Percentiles rank a stretch among this genome's conserved stretches.
These are phyloP conservation scores for Characodon lateralis DNA, from an alignment of 2,797 vertebrate species.

Conservation along the genomic window DNA sequence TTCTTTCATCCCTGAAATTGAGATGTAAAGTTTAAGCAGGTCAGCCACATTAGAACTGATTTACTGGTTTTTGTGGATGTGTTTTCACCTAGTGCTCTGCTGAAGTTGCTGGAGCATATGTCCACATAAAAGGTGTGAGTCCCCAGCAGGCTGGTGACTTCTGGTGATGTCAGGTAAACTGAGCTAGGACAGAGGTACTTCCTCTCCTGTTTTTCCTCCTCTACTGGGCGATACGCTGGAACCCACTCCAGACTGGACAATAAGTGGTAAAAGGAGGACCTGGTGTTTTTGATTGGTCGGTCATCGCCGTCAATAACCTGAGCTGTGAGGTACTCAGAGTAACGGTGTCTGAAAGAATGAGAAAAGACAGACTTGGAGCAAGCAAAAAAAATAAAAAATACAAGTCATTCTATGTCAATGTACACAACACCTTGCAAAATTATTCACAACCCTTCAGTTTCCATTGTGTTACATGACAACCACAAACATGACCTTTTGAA, in stretches of 20 bases:
- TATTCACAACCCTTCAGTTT: background rate
- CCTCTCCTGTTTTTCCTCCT: slow-evolving; percentile 29
- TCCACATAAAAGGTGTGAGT: slow-evolving; percentile 77
- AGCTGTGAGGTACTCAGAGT: slow-evolving; percentile 79
- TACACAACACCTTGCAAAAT: background rate
- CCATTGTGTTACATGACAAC: background rate
- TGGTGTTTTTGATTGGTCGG: slow-evolving; percentile 44
- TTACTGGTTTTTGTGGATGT: background rate
- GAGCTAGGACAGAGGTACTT: slow-evolving; percentile 71
- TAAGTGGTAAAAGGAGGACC: slow-evolving; percentile 78
- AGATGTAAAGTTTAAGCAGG: background rate
- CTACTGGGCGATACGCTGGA: slow-evolving; percentile 59
- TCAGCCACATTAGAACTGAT: background rate
- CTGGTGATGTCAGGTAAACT: slow-evolving; percentile 70
- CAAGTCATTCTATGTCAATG: background rate
- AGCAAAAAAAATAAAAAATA: background rate
- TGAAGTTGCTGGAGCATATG: slow-evolving; percentile 74
- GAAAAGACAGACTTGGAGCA: background rate
- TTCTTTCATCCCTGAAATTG: slow-evolving; percentile 75
- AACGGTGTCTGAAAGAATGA: slow-evolving; percentile 71
- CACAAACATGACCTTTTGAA: background rate
- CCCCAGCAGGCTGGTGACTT: slow-evolving; percentile 73
- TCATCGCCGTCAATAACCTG: slow-evolving; percentile 73
- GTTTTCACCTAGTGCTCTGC: slow-evolving; percentile 71
- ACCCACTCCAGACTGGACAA: slow-evolving; percentile 77